A percentile compares a stretch with the other conserved stretches of the same genome.
These are phyloP conservation scores for Lamellibrachia columna DNA, from an alignment of 2,888 invertebrate species.

Conservation along the genomic window DNA sequence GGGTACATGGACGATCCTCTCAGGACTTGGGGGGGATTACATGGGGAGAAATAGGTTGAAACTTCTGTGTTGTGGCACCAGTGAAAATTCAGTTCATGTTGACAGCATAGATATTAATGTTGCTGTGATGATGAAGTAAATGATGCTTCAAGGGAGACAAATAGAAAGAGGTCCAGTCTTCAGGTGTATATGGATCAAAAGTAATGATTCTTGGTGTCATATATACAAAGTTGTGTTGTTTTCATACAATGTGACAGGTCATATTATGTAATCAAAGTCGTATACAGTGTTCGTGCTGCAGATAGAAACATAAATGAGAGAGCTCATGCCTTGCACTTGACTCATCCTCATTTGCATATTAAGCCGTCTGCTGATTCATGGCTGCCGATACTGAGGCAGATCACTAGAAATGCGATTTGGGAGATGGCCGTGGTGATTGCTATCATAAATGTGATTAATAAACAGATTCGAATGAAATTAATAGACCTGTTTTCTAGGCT, in stretches of 20 bases:
- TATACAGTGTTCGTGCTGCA: neutral
- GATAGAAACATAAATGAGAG: neutral
- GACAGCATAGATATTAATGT: too few species aligned
- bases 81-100: too few species aligned
- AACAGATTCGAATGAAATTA: neutral
- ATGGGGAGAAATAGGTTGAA: too few species aligned
- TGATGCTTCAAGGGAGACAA: too few species aligned
- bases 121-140: too few species aligned
- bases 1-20: too few species aligned
- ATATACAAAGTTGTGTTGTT: too few species aligned
- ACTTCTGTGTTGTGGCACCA: too few species aligned
- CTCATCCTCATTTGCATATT: conserved; percentile 11
- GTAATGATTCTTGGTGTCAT: too few species aligned
- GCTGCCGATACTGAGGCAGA: neutral
- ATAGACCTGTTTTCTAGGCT: conserved; percentile 4
- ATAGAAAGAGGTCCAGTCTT: too few species aligned
- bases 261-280: neutral
- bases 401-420: neutral
- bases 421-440: neutral
- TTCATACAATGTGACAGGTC: neutral
- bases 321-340: neutral
- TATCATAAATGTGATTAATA: conserved; percentile 10
- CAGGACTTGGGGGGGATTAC: too few species aligned
- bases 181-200: too few species aligned
- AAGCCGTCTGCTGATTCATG: neutral